Percentiles rank a stretch among this genome's conserved stretches.
These are phyloP conservation scores for Pycnonotus jocosus DNA, from an alignment of 2,113 vertebrate species.

Conservation along the genomic window DNA sequence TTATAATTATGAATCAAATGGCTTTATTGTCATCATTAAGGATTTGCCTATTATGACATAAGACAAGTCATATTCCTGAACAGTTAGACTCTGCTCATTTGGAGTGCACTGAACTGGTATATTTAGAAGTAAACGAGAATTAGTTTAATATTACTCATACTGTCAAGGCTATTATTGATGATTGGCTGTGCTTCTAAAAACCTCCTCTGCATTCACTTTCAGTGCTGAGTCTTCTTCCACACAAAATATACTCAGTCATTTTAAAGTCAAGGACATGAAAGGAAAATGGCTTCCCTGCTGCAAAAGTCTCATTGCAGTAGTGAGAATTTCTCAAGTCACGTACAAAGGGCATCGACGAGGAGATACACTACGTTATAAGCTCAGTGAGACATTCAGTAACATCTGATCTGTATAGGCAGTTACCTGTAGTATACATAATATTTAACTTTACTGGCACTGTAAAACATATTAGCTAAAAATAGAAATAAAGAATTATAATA, in stretches of 20 bases:
- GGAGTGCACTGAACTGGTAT: slow-evolving; percentile 36
- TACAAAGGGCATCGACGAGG: slow-evolving; percentile 16
- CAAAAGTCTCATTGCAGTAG: slow-evolving; percentile 56
- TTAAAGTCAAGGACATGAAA: slow-evolving; percentile 65
- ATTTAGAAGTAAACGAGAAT: slow-evolving; percentile 55
- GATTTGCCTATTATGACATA: slow-evolving; percentile 13
- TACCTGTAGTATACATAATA: neutral
- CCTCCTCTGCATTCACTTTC: slow-evolving; percentile 23
- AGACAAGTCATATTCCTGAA: slow-evolving; percentile 27
- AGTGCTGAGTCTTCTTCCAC: neutral
- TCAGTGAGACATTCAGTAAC: slow-evolving; percentile 16
- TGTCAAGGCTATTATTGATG: slow-evolving; percentile 32
- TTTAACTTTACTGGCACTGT: neutral
- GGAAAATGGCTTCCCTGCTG: slow-evolving; percentile 77
- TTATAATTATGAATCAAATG: slow-evolving; percentile 51
- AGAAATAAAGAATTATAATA: slow-evolving; percentile 13
- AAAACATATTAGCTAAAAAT: slow-evolving; percentile 11
- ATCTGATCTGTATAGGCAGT: slow-evolving; percentile 23
- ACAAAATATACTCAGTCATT: slow-evolving; percentile 62
- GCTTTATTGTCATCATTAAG: slow-evolving; percentile 52
- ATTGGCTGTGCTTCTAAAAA: slow-evolving; percentile 40
- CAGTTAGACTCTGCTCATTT: slow-evolving; percentile 45
- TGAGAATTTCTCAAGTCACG: slow-evolving; percentile 46
- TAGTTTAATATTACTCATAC: slow-evolving; percentile 17
- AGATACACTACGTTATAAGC: neutral